phyloP scores from a whole-genome alignment of 2,797 vertebrate species.

The Sebastes taczanowskii region DNA sequence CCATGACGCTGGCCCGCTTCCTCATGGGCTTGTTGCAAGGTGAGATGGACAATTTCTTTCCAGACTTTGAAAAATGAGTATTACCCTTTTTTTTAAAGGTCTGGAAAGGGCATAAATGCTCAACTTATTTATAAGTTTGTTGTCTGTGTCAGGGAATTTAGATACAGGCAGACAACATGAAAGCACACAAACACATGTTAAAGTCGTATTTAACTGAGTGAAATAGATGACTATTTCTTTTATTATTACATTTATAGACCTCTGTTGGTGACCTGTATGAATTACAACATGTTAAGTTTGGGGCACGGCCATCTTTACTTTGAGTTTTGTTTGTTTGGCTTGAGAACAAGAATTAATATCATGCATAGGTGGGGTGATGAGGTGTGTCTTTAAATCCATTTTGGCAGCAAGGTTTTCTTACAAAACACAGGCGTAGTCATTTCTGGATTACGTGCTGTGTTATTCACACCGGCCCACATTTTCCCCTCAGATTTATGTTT shows the following conservation, averaged over 20 bases:
- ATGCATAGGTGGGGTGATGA: background rate
- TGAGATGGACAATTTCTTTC: conserved; percentile 61
- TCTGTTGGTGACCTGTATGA: background rate
- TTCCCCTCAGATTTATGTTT: background rate
- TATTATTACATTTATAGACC: background rate
- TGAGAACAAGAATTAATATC: background rate
- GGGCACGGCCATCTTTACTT: background rate
- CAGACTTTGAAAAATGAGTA: background rate
- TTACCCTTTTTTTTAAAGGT: background rate
- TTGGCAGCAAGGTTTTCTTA: background rate
- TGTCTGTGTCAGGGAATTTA: background rate
- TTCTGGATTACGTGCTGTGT: background rate
- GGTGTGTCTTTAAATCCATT: background rate
- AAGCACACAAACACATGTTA: background rate
- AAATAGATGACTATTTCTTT: background rate
- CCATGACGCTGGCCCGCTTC: conserved; percentile 90
- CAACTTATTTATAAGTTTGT: background rate
- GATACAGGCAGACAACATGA: background rate
- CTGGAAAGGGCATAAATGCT: background rate
- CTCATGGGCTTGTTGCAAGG: conserved; percentile 96
- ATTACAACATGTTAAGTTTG: background rate
- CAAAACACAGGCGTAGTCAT: background rate
- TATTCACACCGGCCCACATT: background rate
- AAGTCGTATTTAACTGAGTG: background rate
- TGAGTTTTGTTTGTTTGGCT: background rate